Base-by-base conservation (phyloP, 2,113 vertebrate genomes). In the Marmota flaviventris region DNA sequence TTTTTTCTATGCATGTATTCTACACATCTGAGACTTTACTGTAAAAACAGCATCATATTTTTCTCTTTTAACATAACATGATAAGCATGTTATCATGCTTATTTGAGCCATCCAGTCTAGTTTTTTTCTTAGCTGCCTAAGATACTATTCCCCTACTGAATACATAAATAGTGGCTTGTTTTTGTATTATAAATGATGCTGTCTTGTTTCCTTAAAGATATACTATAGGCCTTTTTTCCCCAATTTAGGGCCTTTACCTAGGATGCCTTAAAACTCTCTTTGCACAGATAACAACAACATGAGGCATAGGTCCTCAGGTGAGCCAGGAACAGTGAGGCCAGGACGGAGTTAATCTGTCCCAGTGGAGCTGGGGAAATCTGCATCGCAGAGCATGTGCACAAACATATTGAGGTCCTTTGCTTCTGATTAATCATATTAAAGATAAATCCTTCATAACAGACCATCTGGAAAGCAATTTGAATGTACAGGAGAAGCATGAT, bases 391-490 rank as follows among this genome's bases (percentile, higher is more conserved):
- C 48, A 69, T 27, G 42, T 24, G 58, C 77, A 39, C 86, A 81
- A 70, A 83, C 93, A 84, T 51, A 84, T 2, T 70, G 93, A 53
- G 83, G 87, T 51, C 63, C 67, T 83, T 37, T 91, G 91, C 63
- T 92, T 91, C 82, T 73, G 88, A 96, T 96, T 77, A 93, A 92
- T 97, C 87, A 83, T 73, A 84, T 93, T 79, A 96, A 89, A 95
- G 91, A 65, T 45, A 92, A 91, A 96, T 45, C 51, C 70, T 76
- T 92, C 65, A 76, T 20, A 78, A 51, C 39, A 89, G 61, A 81
- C 85, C 93, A 92, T 72, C 94, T 97, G 88, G 96, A 96, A 96
- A 95, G 91, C 91, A 81, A 94, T 90, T 92, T 72, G 16, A 65
- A 77, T 37, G 51, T 84, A 83, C 88, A 94, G 70, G 76, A 84